Conservation (phyloP, 2,113 vertebrate genomes). For the Spizaetus ornatus region DNA sequence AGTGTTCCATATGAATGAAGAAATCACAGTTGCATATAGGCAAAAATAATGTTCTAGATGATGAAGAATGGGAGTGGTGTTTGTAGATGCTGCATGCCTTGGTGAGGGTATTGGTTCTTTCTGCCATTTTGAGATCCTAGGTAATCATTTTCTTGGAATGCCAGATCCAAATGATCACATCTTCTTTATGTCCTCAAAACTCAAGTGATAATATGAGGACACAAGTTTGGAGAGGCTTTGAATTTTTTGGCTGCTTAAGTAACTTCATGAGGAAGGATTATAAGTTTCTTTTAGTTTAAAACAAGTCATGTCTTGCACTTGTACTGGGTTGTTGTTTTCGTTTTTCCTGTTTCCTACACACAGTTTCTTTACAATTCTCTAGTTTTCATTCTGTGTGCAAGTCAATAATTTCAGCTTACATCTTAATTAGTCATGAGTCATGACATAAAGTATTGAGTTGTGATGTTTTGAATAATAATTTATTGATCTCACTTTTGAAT, state of each 20-base stretch:
- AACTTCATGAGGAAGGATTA: neutral
- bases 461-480: neutral
- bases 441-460: neutral
- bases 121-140: neutral
- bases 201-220: neutral
- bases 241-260: neutral
- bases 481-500: neutral
- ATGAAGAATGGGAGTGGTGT: neutral
- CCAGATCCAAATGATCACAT: neutral
- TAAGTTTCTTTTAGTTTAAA: neutral
- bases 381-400: neutral
- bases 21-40: neutral
- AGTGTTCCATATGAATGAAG: neutral
- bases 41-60: neutral
- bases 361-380: neutral
- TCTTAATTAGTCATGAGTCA: neutral
- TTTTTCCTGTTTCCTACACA: neutral
- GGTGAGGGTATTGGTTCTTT: neutral
- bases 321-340: fast-evolving
- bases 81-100: neutral
- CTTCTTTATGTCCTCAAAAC: neutral
- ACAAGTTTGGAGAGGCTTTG: neutral
- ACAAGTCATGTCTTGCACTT: neutral
- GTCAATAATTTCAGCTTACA: neutral
- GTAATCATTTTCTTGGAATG: neutral